Base-by-base conservation (phyloP, 2,888 invertebrate species). In the Calephelis perditalis region DNA sequence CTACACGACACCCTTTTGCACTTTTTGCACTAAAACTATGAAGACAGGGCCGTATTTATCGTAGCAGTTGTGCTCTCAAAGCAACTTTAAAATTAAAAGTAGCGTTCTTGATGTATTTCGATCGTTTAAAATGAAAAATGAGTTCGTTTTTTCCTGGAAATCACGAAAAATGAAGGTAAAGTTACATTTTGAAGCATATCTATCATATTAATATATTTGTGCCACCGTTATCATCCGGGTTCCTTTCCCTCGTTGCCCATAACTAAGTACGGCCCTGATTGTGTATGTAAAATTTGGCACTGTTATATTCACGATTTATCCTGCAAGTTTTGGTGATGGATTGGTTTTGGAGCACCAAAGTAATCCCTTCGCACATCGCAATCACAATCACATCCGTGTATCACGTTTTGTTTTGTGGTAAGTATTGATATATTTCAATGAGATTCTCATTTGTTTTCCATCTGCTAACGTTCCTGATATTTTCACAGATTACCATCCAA, bases 401-500 rank as follows among this genome's bases (percentile, higher is more conserved):
- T 26, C 49, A 52, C 49, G 35, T 52, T 52, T 26, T 52, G 5
- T 26, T 26, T 26, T 52, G 55, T 45, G 59, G 59, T 59, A 26
- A 59, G 59, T 59, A 37, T 36, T 55, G 6, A 56, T 52, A 52
- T 35, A 36, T 46, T 47, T 37, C 37, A 47, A 35, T 60, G 8
- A 49, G 3, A 54, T 37, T 58, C 63, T 12, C 6, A 57, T 60
- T 26, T 9, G 37, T 40, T 26, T 46, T 43, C 15, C 9, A 26
- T 40, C 11, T 3, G 15, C 35, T 52, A 61, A 37, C 10, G 9
- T 12, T 26, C 6, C 5, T 36, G 8, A 47, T 36, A 49, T 81
- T 79, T 75, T 89, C 87, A 61, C 87, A 89, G 89, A 81, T 62
- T 75, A 76, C 63, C 79, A 74, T 68, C 79, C 81, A 70, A 76